Evolutionary conservation across 2,797 vertebrate genomes (phyloP).

Genomic region (Kryptopterus vitreolus): DNA sequence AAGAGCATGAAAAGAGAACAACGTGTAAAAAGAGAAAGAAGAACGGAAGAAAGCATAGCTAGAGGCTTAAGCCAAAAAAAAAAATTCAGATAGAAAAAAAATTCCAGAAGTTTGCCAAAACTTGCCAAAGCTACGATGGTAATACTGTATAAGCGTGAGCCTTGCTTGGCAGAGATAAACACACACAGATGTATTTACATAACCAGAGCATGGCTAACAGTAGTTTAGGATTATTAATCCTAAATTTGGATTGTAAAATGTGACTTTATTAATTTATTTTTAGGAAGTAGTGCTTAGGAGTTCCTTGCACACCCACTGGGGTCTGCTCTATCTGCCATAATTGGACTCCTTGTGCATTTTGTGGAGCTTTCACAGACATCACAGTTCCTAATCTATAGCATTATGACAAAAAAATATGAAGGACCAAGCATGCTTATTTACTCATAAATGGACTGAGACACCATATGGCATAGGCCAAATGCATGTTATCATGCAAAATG

Average conservation of each 20-base stretch:
- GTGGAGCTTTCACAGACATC: not conserved
- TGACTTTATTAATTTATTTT: not conserved
- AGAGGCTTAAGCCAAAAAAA: not conserved
- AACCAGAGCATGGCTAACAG: not conserved
- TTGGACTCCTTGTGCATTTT: not conserved
- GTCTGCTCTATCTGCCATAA: not conserved
- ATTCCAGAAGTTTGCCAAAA: not conserved
- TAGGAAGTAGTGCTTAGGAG: not conserved
- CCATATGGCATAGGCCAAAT: not conserved
- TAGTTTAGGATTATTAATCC: not conserved
- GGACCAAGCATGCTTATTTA: not conserved
- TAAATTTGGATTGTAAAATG: not conserved
- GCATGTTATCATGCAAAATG: not conserved
- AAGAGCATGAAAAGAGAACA: not conserved
- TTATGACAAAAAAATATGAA: not conserved
- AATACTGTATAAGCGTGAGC: not conserved
- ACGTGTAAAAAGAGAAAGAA: not conserved
- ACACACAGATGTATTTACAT: not conserved
- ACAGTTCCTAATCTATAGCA: not conserved
- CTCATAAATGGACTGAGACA: not conserved
- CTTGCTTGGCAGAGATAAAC: slow-evolving; percentile 1
- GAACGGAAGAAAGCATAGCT: not conserved
- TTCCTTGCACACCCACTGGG: not conserved
- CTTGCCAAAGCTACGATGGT: not conserved
- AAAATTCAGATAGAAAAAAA: not conserved